Conservation (phyloP, 2,797 vertebrate genomes). For the Eidolon dupreanum region DNA sequence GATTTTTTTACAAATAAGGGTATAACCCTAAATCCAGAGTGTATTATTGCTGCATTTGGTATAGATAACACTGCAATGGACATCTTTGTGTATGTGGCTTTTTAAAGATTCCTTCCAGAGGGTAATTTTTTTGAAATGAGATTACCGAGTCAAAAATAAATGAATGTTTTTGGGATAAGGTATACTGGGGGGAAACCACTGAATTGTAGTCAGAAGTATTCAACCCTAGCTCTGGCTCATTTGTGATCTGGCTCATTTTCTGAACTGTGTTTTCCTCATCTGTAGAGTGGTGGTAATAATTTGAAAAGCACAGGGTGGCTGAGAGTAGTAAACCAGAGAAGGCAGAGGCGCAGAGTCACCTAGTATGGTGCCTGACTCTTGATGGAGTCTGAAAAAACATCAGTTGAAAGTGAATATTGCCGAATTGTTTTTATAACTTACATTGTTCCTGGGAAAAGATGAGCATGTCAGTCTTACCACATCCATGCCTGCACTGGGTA, state of each 20-base stretch:
- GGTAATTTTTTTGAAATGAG: not conserved
- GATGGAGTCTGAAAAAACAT: not conserved
- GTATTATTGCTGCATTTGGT: no score
- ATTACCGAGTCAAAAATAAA: not conserved
- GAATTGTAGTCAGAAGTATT: not conserved
- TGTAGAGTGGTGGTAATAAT: not conserved
- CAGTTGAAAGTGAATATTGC: not conserved
- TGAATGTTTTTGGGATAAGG: not conserved
- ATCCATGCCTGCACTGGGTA: not conserved
- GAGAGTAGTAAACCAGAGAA: not conserved
- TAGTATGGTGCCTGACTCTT: not conserved
- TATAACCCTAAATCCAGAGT: not conserved
- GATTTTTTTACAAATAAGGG: not conserved
- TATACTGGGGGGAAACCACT: not conserved
- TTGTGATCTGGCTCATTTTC: not conserved
- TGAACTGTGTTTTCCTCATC: not conserved
- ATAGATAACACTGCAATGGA: not conserved
- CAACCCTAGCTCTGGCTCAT: no score
- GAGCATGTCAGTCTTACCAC: not conserved
- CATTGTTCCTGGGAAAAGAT: not conserved
- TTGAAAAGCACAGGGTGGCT: not conserved
- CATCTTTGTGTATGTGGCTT: not conserved
- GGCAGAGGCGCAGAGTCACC: not conserved
- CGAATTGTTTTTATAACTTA: not conserved
- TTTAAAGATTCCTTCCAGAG: not conserved